A percentile compares a stretch with the other conserved stretches of the same genome.
phyloP scores from a whole-genome alignment of 2,113 vertebrate genomes.

The Cyphomyrus plagiostoma region DNA sequence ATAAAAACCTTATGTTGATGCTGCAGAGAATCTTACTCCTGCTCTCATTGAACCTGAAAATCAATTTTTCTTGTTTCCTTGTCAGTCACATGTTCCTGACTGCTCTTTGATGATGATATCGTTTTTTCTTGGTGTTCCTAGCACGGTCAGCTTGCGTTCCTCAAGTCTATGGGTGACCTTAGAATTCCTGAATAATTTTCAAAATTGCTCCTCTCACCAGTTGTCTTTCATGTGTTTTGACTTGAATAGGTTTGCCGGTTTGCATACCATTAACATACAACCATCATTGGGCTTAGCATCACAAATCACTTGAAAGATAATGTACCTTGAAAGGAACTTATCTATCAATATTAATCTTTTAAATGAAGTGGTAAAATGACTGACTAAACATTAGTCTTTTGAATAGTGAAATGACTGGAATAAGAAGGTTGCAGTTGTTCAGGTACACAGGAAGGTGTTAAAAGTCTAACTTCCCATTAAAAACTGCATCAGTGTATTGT shows the following conservation, averaged over 20 bases:
- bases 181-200: background rate
- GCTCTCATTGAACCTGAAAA: background rate
- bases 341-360: background rate
- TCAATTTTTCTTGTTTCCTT: background rate
- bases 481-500: background rate
- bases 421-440: background rate
- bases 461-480: background rate
- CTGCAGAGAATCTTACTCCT: background rate
- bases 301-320: background rate
- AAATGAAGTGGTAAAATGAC: background rate
- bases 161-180: background rate
- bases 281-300: background rate
- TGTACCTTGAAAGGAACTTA: background rate
- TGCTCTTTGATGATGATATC: background rate
- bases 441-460: background rate
- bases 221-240: background rate
- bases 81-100: background rate
- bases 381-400: background rate
- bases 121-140: background rate
- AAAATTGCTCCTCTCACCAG: background rate
- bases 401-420: background rate
- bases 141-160: background rate
- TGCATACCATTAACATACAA: background rate
- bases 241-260: background rate
- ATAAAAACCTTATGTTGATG: background rate